Conservation (phyloP, 64 coral and sea anemone genomes). For the Actinia equina region DNA sequence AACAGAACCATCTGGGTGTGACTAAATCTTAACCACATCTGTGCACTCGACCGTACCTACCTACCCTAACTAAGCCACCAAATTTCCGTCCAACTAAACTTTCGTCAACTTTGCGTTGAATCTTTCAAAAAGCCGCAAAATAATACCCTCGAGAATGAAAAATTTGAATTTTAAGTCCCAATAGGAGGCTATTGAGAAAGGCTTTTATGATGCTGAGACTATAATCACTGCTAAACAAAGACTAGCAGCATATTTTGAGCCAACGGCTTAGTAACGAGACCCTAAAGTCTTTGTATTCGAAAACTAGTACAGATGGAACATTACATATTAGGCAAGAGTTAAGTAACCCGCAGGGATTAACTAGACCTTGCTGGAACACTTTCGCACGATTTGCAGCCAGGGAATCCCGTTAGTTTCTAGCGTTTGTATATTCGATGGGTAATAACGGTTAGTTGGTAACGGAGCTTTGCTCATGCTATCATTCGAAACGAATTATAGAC, state of each 20-base stretch:
- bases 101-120: neutral
- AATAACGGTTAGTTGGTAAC: neutral
- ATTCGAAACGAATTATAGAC: slow-evolving; percentile 22
- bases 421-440: neutral
- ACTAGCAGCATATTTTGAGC: neutral
- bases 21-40: slow-evolving; percentile 9
- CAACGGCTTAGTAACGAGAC: slow-evolving; percentile 27
- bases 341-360: slow-evolving; percentile 11
- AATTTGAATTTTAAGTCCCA: neutral
- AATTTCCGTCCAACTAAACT: slow-evolving; percentile 14
- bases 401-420: neutral
- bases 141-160: neutral
- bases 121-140: neutral
- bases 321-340: slow-evolving; percentile 1
- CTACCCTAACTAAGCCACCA: slow-evolving; percentile 16
- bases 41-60: slow-evolving; percentile 23
- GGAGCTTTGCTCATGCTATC: slow-evolving; percentile 1
- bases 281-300: slow-evolving; percentile 3
- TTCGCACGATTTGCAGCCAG: neutral
- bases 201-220: slow-evolving; percentile 11
- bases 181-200: slow-evolving; percentile 8
- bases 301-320: neutral
- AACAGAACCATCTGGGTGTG: slow-evolving; percentile 25
- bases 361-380: neutral
- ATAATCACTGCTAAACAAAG: slow-evolving; percentile 30